phyloP scores from a whole-genome alignment of 2,888 invertebrate species.

The Diaprepes abbreviatus region DNA sequence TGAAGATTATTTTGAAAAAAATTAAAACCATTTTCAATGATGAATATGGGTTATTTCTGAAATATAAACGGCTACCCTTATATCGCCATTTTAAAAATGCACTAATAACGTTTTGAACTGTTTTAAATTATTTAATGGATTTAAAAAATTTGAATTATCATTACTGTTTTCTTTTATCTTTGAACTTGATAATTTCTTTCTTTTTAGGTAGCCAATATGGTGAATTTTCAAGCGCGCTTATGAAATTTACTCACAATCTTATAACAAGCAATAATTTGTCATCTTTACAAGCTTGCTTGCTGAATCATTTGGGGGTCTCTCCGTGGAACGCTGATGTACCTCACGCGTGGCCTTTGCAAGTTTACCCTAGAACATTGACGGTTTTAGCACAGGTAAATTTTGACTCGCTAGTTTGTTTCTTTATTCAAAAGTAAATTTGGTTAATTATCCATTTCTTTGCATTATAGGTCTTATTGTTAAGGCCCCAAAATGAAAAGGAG shows the following conservation, averaged over 20 bases:
- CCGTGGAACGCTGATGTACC: slow-evolving; percentile 77
- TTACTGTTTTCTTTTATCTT: no score
- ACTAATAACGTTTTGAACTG: no score
- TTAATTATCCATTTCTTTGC: slow-evolving; percentile 24
- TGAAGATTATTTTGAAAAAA: no score
- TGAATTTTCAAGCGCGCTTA: slow-evolving; percentile 83
- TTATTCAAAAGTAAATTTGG: no score
- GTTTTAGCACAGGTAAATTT: slow-evolving; percentile 82
- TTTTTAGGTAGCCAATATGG: slow-evolving; percentile 68
- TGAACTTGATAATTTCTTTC: no score
- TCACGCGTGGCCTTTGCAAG: slow-evolving; percentile 82
- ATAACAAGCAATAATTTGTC: slow-evolving; percentile 80
- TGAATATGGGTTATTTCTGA: no score
- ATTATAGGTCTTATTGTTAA: slow-evolving; percentile 77
- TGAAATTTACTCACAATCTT: slow-evolving; percentile 85
- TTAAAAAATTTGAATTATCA: no score
- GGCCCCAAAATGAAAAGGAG: slow-evolving; percentile 89
- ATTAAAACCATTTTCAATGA: no score
- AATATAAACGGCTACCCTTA: no score
- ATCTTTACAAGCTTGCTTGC: slow-evolving; percentile 78
- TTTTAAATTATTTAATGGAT: no score
- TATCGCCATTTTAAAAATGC: no score
- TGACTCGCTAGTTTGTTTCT: no score
- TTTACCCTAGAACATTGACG: slow-evolving; percentile 82
- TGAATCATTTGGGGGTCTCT: slow-evolving; percentile 82